These are phyloP conservation scores for Sebastolobus alascanus DNA, from an alignment of 2,797 vertebrate species.

Conservation along the genomic window DNA sequence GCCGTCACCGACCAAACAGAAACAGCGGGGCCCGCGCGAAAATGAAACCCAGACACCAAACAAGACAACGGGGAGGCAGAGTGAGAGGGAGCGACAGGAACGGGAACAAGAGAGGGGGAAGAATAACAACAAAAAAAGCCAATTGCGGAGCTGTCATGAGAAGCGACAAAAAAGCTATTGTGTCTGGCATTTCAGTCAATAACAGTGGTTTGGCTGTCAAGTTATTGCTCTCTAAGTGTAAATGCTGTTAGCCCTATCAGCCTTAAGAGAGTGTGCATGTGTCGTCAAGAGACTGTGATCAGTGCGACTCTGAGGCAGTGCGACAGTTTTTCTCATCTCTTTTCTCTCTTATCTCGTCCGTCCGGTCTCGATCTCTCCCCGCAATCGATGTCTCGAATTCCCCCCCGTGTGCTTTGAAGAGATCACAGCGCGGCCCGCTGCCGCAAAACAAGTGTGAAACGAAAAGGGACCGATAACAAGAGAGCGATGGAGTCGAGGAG, in stretches of 20 bases:
- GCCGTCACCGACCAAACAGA: constrained; percentile 48
- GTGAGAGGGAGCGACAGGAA: constrained; percentile 35
- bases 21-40: constrained; percentile 47
- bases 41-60: constrained; percentile 67
- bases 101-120: constrained; percentile 11
- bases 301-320: constrained; percentile 53
- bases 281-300: constrained; percentile 60
- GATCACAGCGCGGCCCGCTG: constrained; percentile 68
- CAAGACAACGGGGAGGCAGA: constrained; percentile 48
- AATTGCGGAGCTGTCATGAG: constrained; percentile 67
- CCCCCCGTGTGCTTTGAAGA: constrained; percentile 63
- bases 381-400: constrained; percentile 67
- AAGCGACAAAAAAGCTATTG: constrained; percentile 61
- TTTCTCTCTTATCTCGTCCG: constrained; percentile 56
- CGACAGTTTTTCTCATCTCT: constrained; percentile 61
- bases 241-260: constrained; percentile 73
- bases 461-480: constrained; percentile 65
- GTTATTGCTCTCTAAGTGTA: constrained; percentile 67
- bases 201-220: constrained; percentile 73
- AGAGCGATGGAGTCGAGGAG: constrained; percentile 43
- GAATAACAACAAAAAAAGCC: constrained; percentile 29
- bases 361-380: constrained; percentile 56
- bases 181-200: constrained; percentile 72
- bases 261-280: constrained; percentile 33
- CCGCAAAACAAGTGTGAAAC: constrained; percentile 75